A percentile compares a stretch with the other conserved stretches of the same genome.
Conservation (phyloP, 2,888 invertebrate species). For the Melanotus villosus region DNA sequence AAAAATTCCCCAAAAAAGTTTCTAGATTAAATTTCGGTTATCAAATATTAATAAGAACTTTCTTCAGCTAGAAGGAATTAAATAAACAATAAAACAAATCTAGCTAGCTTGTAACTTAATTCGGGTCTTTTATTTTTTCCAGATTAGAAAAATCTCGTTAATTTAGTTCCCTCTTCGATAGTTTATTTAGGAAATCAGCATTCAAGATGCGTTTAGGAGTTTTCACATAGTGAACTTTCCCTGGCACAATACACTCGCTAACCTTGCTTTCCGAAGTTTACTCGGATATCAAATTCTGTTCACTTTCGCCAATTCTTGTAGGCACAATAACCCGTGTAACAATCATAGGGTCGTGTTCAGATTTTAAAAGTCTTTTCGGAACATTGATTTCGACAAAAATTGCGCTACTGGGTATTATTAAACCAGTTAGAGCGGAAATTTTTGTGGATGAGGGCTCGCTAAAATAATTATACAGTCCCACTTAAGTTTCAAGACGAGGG, state of each 20-base stretch:
- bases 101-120: too few relatives aligned
- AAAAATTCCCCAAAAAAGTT: too few relatives aligned
- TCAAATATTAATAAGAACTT: too few relatives aligned
- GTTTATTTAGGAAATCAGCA: conserved; percentile 27
- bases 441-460: conserved; percentile 10
- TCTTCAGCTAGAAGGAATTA: too few relatives aligned
- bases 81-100: too few relatives aligned
- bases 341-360: conserved; percentile 27
- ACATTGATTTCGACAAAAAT: conserved; percentile 24
- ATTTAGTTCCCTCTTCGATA: background rate
- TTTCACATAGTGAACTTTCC: conserved; percentile 36
- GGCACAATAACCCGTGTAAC: conserved; percentile 41
- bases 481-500: conserved; percentile 1
- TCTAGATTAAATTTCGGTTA: too few relatives aligned
- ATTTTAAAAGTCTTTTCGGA: conserved; percentile 22
- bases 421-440: conserved; percentile 32
- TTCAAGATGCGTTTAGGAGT: conserved; percentile 27
- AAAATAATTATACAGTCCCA: conserved; percentile 21
- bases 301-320: conserved; percentile 39
- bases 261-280: conserved; percentile 37
- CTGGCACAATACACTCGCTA: conserved; percentile 26
- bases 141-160: background rate
- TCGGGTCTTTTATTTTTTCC: too few relatives aligned
- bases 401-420: conserved; percentile 19
- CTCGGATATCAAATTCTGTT: conserved; percentile 40